A percentile compares a stretch with the other conserved stretches of the same genome.
Evolutionary conservation across 2,113 vertebrate genomes (phyloP).

Genomic region (Brevimyrus niger): DNA sequence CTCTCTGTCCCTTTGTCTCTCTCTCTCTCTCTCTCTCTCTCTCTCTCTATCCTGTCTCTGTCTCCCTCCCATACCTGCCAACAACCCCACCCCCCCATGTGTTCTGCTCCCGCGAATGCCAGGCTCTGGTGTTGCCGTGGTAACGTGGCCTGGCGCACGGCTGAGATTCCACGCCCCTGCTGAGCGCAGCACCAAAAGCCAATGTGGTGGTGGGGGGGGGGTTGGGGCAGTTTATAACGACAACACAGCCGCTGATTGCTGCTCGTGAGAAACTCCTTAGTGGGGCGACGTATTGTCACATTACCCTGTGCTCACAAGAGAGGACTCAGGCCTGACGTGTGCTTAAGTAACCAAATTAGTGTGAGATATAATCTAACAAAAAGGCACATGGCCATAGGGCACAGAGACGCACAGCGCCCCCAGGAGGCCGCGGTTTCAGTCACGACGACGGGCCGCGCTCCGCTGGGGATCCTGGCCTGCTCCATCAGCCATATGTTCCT

Average conservation of each 20-base stretch:
- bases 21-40: background rate
- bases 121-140: constrained; percentile 40
- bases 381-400: background rate
- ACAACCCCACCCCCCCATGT: background rate
- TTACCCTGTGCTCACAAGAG: background rate
- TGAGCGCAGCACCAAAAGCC: constrained; percentile 28
- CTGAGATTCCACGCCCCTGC: constrained; percentile 23
- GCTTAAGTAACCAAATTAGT: background rate
- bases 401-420: background rate
- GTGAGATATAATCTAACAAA: background rate
- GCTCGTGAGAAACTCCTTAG: background rate
- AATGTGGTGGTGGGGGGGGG: background rate
- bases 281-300: background rate
- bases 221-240: background rate
- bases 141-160: constrained; percentile 30
- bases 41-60: background rate
- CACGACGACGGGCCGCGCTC: background rate
- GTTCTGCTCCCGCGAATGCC: constrained; percentile 23
- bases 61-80: constrained; percentile 5
- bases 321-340: background rate
- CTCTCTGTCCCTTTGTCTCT: background rate
- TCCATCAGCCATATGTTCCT: constrained; percentile 22
- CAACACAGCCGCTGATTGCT: background rate
- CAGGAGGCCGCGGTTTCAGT: background rate
- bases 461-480: constrained; percentile 6